These are phyloP conservation scores for Onychomys torridus DNA, from an alignment of 2,797 vertebrate genomes.

Conservation along the genomic window DNA sequence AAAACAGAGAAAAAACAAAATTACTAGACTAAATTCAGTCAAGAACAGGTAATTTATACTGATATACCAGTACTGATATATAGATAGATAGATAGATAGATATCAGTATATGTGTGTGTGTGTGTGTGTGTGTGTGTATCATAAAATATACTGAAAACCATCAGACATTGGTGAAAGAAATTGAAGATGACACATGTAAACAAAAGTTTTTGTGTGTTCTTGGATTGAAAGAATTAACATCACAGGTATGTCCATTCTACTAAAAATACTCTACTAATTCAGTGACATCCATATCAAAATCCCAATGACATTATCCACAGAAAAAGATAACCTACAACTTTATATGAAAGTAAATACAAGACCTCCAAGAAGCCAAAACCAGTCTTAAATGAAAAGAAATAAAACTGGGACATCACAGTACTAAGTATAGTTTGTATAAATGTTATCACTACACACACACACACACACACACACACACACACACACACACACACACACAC, in stretches of 20 bases:
- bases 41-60: background rate
- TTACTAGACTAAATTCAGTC: background rate
- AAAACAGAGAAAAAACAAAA: background rate
- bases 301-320: background rate
- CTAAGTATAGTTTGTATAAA: too few relatives aligned
- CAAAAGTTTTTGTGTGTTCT: background rate
- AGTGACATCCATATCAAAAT: background rate
- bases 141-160: background rate
- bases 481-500: too few relatives aligned
- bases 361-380: background rate
- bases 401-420: background rate
- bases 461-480: too few relatives aligned
- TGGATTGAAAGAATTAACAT: background rate
- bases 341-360: background rate
- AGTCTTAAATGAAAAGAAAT: background rate
- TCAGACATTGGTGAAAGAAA: background rate
- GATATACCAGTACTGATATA: too few relatives aligned
- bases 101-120: too few relatives aligned
- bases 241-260: background rate
- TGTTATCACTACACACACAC: background rate
- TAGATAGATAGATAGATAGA: too few relatives aligned
- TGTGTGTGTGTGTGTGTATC: too few relatives aligned
- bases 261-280: background rate
- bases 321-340: background rate
- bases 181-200: background rate